phyloP scores from a whole-genome alignment of 1,140 invertebrate species.

The Dolichoris vasculosae region DNA sequence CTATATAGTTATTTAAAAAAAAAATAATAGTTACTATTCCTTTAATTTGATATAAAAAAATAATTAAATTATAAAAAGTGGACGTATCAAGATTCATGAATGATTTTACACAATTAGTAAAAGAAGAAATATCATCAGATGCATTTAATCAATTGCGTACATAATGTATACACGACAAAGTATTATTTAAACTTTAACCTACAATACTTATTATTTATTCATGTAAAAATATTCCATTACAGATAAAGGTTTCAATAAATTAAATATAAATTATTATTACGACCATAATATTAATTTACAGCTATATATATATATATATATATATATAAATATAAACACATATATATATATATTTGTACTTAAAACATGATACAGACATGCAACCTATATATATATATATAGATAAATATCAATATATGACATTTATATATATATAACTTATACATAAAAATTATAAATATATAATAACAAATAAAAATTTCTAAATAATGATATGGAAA shows the following conservation, averaged over 20 bases:
- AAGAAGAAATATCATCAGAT: constrained; percentile 3
- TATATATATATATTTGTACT: too few relatives aligned
- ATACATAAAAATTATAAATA: too few relatives aligned
- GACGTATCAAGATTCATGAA: not conserved
- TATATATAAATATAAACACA: not conserved
- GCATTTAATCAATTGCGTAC: not conserved
- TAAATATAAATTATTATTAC: constrained; percentile 7
- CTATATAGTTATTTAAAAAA: too few relatives aligned
- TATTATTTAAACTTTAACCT: constrained; percentile 26
- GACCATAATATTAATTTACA: not conserved
- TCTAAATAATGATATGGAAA: too few relatives aligned
- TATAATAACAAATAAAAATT: too few relatives aligned
- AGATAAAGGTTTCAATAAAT: not conserved
- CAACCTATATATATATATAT: too few relatives aligned
- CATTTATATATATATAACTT: too few relatives aligned
- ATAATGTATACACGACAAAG: constrained; percentile 18
- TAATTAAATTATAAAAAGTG: not conserved
- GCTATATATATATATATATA: not conserved
- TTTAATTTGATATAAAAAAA: too few relatives aligned
- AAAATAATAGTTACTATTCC: too few relatives aligned
- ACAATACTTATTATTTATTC: constrained; percentile 6
- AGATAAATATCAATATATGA: too few relatives aligned
- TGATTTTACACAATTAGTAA: not conserved
- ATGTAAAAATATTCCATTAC: constrained; percentile 8
- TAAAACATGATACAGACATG: too few relatives aligned